Evolutionary conservation across 2,888 invertebrate genomes (phyloP), one percentile per base, ranked within the genome.

Genomic region (Drosophila yooni): DNA sequence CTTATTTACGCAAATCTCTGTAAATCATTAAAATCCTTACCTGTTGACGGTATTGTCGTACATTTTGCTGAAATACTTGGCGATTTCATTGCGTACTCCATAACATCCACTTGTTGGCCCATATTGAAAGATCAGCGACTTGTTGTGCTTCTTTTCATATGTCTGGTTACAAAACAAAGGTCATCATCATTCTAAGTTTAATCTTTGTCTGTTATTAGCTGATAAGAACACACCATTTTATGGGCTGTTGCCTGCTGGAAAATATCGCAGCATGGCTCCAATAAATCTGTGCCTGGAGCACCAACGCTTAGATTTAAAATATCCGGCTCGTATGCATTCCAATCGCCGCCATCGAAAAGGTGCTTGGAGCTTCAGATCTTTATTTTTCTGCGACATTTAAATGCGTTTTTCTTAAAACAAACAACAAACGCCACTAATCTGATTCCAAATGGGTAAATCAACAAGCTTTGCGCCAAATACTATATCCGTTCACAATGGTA

Each of bases 221-320:
- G 54, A 61, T 74, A 66, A 70, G 6, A 11, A 53, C 73, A 61
- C 77, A 93, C 94, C 94, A 94, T 86, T 82, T 94, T 92, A 81
- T 94, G 94, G 40, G 85, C 78, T 0, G 94, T 94, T 0, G 94
- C 94, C 77, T 89, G 90, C 56, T 90, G 89, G 76, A 94, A 93
- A 59, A 94, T 92, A 15, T 93, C 91, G 27, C 92, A 92, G 68
- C 94, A 94, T 50, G 93, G 83, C 69, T 92, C 87, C 3, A 95
- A 91, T 7, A 94, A 83, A 81, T 94, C 94, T 2, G 94, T 94
- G 0, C 94, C 94, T 1, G 94, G 94, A 11, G 94, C 94, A 11
- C 94, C 94, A 1, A 94, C 94, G 2, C 94, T 94, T 31, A 95
- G 90, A 79, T 94, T 94, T 4, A 93, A 88, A 6, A 93, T 74